phyloP scores from a whole-genome alignment of 2,113 vertebrate genomes.

The Takifugu flavidus region DNA sequence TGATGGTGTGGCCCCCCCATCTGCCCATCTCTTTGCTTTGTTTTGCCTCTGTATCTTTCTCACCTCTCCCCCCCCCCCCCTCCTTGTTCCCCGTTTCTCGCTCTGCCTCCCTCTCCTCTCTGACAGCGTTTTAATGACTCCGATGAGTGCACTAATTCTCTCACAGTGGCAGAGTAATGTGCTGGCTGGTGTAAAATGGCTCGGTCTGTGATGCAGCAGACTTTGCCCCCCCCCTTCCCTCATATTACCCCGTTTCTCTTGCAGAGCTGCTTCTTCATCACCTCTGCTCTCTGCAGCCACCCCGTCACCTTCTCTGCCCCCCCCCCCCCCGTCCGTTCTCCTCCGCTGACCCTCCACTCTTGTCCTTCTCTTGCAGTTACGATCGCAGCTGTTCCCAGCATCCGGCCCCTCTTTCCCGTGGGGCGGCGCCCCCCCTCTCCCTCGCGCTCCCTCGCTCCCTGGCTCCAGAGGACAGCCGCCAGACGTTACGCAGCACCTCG shows the following conservation, averaged over 20 bases:
- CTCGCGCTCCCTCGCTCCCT: constrained; percentile 74
- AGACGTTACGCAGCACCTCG: constrained; percentile 77
- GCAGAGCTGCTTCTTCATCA: constrained; percentile 16
- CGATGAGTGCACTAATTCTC: constrained; percentile 67
- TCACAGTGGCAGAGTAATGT: constrained; percentile 60
- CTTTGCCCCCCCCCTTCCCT: constrained; percentile 19
- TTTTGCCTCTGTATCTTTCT: constrained; percentile 30
- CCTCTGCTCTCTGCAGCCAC: constrained; percentile 8
- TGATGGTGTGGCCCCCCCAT: constrained; percentile 20
- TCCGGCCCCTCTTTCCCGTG: constrained; percentile 75
- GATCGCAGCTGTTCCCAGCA: constrained; percentile 78
- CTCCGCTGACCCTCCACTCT: constrained; percentile 30
- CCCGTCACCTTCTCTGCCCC: constrained; percentile 23
- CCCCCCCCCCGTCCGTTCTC: constrained; percentile 4
- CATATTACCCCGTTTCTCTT: constrained; percentile 8
- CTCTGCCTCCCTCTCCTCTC: constrained; percentile 29
- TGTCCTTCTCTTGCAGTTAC: constrained; percentile 66
- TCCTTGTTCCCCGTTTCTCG: constrained; percentile 25
- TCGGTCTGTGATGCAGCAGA: constrained; percentile 41
- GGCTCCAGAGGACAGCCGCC: constrained; percentile 77
- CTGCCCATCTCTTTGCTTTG: constrained; percentile 11
- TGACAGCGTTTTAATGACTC: constrained; percentile 65
- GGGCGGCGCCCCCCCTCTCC: constrained; percentile 72
- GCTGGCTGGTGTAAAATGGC: constrained; percentile 56
- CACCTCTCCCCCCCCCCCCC: constrained; percentile 13